Evolutionary conservation across 2,797 vertebrate species (phyloP), one percentile per base, ranked within the genome.

Genomic region (Hippoglossus hippoglossus): DNA sequence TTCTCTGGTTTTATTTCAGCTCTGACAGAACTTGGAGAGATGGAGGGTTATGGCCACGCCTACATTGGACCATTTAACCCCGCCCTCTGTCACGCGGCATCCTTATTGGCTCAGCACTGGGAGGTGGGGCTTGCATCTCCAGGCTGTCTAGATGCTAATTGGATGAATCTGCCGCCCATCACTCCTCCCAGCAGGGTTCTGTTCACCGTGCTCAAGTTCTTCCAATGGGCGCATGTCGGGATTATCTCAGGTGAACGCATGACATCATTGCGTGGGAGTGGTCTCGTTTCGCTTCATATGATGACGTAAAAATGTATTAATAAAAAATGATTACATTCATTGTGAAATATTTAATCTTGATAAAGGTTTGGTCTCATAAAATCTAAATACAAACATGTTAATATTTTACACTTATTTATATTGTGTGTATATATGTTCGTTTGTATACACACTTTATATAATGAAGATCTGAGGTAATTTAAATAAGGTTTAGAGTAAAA

Each of bases 201-300:
- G 3, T 95, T 95, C 22, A 54, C 83, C 0, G 84, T 96, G 0
- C 84, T 97, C 0, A 61, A 92, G 0, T 94, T 89, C 2, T 97
- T 97, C 63, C 92, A 84, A 2, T 97, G 96, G 96, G 96, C 96
- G 0, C 95, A 95, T 0, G 91, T 96, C 5, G 94, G 91, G 0
- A 50, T 97, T n/a, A 28, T 97, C 46, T 92, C 93, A 77, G 88
- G 88, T 90, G 36, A 82, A 73, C 0, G 1, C 9, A 18, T 75
- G 54, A 60, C 10, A 18, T 66, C 34, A 44, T 7, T 0, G 0
- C 2, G 9, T 13, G 24, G 50, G 50, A 0, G 15, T 34, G 26
- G 31, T 12, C 28, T 57, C 1, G 11, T 36, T 56, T 19, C 12
- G 15, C 24, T 25, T 26, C 10, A 6, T 39, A 13, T 39, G 34